These are phyloP conservation scores for Diplodus sargus DNA, from an alignment of 2,797 vertebrate genomes.

Conservation along the genomic window DNA sequence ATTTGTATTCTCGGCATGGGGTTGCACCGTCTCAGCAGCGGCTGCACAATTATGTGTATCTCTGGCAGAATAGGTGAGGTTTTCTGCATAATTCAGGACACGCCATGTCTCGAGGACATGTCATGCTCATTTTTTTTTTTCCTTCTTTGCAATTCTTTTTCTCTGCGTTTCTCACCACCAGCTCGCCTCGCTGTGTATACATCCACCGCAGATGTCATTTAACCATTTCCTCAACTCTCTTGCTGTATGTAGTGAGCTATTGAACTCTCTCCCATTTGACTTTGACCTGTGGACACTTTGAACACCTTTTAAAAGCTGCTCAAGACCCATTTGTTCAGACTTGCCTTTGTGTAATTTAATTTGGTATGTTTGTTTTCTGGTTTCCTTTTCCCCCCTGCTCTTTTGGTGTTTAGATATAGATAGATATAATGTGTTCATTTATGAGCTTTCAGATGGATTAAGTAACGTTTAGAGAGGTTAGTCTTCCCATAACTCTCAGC, in stretches of 20 bases:
- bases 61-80: slow-evolving; percentile 41
- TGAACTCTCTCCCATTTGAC: not conserved
- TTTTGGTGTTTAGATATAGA: not conserved
- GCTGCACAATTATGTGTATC: slow-evolving; percentile 46
- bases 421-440: not conserved
- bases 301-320: too few species aligned
- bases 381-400: too few species aligned
- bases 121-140: slow-evolving; percentile 13
- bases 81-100: slow-evolving; percentile 64
- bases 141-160: slow-evolving; percentile 7
- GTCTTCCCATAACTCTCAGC: too few species aligned
- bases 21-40: slow-evolving; percentile 32
- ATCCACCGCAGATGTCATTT: slow-evolving; percentile 47
- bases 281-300: too few species aligned
- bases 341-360: too few species aligned
- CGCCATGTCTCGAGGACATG: slow-evolving; percentile 47
- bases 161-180: slow-evolving; percentile 27
- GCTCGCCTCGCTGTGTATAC: slow-evolving; percentile 32
- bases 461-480: not conserved
- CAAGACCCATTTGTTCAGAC: too few species aligned
- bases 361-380: too few species aligned
- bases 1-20: slow-evolving; percentile 52
- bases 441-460: not conserved
- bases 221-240: slow-evolving; percentile 37
- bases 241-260: not conserved